Percentiles rank a stretch among this genome's conserved stretches.
Conservation (phyloP, 2,888 invertebrate species). For the Nezara viridula region DNA sequence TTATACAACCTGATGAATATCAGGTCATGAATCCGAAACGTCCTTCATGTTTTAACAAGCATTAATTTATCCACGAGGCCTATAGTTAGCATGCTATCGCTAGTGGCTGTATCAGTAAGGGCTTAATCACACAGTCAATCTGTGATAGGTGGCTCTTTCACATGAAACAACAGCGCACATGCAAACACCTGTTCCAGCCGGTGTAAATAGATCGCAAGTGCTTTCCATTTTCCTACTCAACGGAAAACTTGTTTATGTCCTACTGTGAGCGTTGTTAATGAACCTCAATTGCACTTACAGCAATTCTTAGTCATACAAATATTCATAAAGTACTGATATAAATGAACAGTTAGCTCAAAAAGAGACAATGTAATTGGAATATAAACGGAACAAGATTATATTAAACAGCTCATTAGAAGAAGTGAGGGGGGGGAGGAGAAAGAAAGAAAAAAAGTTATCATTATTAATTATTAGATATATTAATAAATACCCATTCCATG, state of each 20-base stretch:
- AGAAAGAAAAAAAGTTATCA: no score
- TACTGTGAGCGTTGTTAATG: not conserved
- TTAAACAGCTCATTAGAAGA: no score
- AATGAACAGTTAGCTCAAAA: no score
- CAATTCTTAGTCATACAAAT: no score
- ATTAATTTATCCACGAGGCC: slow-evolving; percentile 4
- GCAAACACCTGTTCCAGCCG: slow-evolving; percentile 25
- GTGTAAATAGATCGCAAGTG: not conserved
- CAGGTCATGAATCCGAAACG: not conserved
- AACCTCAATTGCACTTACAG: not conserved
- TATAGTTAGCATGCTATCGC: slow-evolving; percentile 6
- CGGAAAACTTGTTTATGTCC: not conserved
- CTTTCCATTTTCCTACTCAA: not conserved
- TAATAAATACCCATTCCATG: no score
- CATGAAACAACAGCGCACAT: slow-evolving; percentile 25
- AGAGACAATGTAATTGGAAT: no score
- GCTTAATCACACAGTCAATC: slow-evolving; percentile 22
- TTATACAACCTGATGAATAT: not conserved
- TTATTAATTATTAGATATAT: no score
- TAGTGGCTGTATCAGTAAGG: not conserved
- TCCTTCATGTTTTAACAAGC: slow-evolving; percentile 28
- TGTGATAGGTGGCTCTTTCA: slow-evolving; percentile 19
- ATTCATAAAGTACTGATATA: no score
- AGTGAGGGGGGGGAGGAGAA: no score
- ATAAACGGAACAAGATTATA: no score